Conservation (phyloP, 2,113 vertebrate genomes). For the Dromaius novaehollandiae region DNA sequence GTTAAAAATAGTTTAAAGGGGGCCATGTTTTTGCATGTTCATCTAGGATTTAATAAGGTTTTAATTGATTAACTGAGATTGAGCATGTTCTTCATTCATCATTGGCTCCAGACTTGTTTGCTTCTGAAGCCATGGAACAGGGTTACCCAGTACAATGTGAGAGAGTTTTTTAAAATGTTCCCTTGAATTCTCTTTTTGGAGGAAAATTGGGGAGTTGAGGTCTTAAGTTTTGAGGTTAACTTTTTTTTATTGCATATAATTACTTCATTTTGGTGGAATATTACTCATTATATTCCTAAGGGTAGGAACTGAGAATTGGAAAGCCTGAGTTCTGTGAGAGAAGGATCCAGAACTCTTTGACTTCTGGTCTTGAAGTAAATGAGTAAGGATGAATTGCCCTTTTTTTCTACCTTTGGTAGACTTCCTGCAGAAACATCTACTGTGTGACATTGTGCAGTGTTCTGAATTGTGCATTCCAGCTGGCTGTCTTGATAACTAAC, state of each 20-base stretch:
- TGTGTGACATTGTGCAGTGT: not conserved
- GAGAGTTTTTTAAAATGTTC: too few relatives aligned
- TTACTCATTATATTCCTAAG: not conserved
- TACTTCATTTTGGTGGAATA: not conserved
- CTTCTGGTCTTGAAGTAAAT: not conserved
- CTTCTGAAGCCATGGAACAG: not conserved
- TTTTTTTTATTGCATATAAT: not conserved
- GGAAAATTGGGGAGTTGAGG: not conserved
- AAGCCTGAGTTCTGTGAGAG: not conserved
- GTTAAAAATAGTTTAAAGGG: not conserved
- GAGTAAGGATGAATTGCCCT: not conserved
- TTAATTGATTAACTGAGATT: not conserved
- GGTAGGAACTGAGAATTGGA: not conserved
- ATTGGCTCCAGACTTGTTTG: not conserved
- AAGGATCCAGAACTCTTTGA: not conserved
- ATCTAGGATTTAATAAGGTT: not conserved
- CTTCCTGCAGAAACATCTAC: not conserved
- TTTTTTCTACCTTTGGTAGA: not conserved
- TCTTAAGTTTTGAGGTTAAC: not conserved
- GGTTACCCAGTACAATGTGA: too few relatives aligned
- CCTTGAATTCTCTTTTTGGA: not conserved
- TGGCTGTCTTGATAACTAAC: not conserved
- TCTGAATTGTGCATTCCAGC: not conserved
- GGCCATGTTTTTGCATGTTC: not conserved
- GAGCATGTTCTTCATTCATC: too few relatives aligned